Evolutionary conservation across 30 jellyfish, hydroid and myxozoan species (phyloP).

Genomic region (Nemopilema nomurai): DNA sequence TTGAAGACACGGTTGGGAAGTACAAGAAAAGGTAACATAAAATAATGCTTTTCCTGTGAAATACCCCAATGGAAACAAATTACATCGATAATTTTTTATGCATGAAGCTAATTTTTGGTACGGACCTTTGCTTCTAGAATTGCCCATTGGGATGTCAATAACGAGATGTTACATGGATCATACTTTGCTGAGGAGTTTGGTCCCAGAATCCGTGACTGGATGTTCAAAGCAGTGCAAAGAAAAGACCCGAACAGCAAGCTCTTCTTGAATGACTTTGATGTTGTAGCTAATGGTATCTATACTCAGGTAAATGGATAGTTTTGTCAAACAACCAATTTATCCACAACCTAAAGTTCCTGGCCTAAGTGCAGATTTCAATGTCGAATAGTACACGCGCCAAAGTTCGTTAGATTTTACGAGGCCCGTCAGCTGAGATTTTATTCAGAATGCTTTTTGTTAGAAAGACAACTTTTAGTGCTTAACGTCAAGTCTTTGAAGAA

Average conservation of each 20-base stretch:
- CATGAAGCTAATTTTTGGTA: too few relatives aligned
- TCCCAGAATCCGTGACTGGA: slow-evolving; percentile 76
- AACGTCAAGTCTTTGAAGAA: too few relatives aligned
- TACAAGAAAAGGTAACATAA: slow-evolving; percentile 64
- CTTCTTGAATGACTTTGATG: slow-evolving; percentile 83
- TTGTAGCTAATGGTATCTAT: slow-evolving; percentile 64
- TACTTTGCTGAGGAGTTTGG: slow-evolving; percentile 72
- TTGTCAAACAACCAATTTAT: background rate
- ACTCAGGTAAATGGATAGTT: slow-evolving; percentile 66
- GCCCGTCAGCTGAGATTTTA: too few relatives aligned
- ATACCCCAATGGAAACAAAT: too few relatives aligned
- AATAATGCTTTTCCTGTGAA: too few relatives aligned
- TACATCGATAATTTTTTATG: too few relatives aligned
- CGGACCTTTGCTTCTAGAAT: too few relatives aligned
- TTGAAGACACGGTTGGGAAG: slow-evolving; percentile 60
- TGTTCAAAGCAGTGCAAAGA: slow-evolving; percentile 60
- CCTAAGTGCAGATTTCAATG: too few relatives aligned
- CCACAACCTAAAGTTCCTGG: background rate
- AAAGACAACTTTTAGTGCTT: too few relatives aligned
- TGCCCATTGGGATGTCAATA: slow-evolving; percentile 91
- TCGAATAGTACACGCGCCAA: too few relatives aligned
- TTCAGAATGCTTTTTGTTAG: too few relatives aligned
- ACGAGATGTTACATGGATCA: slow-evolving; percentile 89
- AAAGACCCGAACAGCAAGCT: slow-evolving; percentile 61
- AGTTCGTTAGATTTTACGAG: too few relatives aligned